Base-by-base conservation (phyloP, 2,888 invertebrate genomes). In the Drosophila anceps region DNA sequence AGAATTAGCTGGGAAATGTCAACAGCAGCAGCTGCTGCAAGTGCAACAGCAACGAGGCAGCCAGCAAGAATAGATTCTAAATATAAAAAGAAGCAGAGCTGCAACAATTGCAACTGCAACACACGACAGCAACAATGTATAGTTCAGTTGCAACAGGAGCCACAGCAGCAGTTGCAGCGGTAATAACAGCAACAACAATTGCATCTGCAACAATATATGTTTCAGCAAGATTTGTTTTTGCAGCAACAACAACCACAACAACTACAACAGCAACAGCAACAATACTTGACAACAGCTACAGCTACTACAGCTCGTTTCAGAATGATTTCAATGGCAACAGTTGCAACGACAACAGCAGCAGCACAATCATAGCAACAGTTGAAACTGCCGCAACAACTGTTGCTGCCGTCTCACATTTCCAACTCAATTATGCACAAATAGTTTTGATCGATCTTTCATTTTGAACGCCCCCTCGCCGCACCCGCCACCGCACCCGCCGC, bases 1-100 rank as follows among this genome's bases (percentile, higher is more conserved):
- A 57, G 69, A 76, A 67, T 72, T 12, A 37, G 64, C 81, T 79
- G 76, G 61, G 69, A 73, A 76, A 65, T 73, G 62, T 60, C 53
- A 67, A 39, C 55, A 57, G n/a, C 48, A 24, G n/a, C 44, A 20
- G 43, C 35, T 13, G 37, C 29, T 4, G 31, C 15, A 20, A 12
- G 18, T 39, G 12, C 55, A 39, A 13, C 50, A 51, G 3, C 43
- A 29, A 18, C 44, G 8, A 27, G 13, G 8, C 54, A 13, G n/a
- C 27, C 18, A 43, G 6, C 41, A 6, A 4, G n/a, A 24, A 15
- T 7, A 13, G 7, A 7, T 20, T 13, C 33, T 20, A n/a, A 35
- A 7, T 8, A 8, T 10, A n/a, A n/a, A 39, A 35, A 18, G 18
- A 18, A 18, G 18, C 4, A 53, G 8, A 29, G 4, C 55, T 20